Evolutionary conservation across 2,888 invertebrate species (phyloP), one percentile per base, ranked within the genome.

Genomic region (Diadegma fenestrale): DNA sequence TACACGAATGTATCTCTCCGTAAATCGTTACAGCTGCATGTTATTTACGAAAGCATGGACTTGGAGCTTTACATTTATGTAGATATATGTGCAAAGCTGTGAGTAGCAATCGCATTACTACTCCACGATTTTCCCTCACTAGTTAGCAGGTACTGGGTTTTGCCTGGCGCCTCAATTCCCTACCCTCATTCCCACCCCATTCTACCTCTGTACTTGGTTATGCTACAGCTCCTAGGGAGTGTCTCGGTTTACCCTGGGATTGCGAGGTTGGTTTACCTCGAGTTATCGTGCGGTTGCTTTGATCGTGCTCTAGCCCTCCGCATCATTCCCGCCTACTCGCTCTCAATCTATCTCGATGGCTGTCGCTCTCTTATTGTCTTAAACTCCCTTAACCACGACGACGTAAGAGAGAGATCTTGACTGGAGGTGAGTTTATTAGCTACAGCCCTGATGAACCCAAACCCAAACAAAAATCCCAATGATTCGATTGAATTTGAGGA

Each of bases 241-340:
- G 76, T 86, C 88, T 88, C 82, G 90, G 90, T 90, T 90, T 89
- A 90, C 90, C 89, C 86, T 87, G 88, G 87, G 89, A 88, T 89
- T 88, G 88, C 87, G 86, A 80, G 82, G 76, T 90, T 88, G 90
- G 90, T 90, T 90, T 88, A 89, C 88, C 88, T 84, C 86, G 87
- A 89, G 89, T 89, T 90, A 89, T 86, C 86, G 85, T 43, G 75
- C 58, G 85, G 85, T 82, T 82, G 87, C 90, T 90, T 90, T 90
- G 90, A 90, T 90, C 90, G 75, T 80, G 30, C 54, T 54, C 41
- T 17, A 14, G 37, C 54, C 19, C 72, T 43, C 19, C 41, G 6
- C 66, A 26, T n/a, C n/a, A 45, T 12, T 12, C 45, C 14, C 66
- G 19, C 66, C 41, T 14, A 14, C 58, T 58, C 14, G 58, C 58